phyloP scores from a whole-genome alignment of 2,888 invertebrate species.

The Balanococcus diminutus region DNA sequence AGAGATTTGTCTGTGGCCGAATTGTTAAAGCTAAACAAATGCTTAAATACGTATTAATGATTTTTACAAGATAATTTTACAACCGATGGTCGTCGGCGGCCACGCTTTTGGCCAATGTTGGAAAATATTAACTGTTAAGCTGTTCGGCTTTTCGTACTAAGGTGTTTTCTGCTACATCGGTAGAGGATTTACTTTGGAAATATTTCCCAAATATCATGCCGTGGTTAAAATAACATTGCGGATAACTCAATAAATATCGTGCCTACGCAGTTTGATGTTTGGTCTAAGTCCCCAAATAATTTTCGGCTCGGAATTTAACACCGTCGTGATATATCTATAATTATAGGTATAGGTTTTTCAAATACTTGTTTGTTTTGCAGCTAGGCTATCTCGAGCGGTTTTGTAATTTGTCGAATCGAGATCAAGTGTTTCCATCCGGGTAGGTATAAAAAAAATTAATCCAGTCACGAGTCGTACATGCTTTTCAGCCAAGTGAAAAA shows the following conservation, averaged over 20 bases:
- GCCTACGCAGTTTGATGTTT: neutral
- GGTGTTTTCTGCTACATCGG: neutral
- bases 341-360: neutral
- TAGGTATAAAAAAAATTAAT: too few relatives aligned
- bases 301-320: neutral
- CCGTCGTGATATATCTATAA: too few relatives aligned
- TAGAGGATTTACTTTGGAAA: neutral
- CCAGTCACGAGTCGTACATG: too few relatives aligned
- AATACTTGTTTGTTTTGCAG: neutral
- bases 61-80: conserved; percentile 4
- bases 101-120: neutral
- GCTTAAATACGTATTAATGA: conserved; percentile 27
- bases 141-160: conserved; percentile 1
- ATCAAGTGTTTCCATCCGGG: too few relatives aligned
- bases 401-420: too few relatives aligned
- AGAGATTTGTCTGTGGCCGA: neutral
- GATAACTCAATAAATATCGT: neutral
- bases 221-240: neutral
- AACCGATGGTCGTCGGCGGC: neutral
- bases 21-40: neutral
- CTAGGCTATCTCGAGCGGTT: neutral
- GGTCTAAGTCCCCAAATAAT: neutral
- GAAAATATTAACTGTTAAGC: neutral
- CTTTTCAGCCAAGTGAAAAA: too few relatives aligned
- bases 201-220: neutral